These are phyloP conservation scores for Mastomys coucha DNA, from an alignment of 2,113 vertebrate genomes.

Conservation along the genomic window DNA sequence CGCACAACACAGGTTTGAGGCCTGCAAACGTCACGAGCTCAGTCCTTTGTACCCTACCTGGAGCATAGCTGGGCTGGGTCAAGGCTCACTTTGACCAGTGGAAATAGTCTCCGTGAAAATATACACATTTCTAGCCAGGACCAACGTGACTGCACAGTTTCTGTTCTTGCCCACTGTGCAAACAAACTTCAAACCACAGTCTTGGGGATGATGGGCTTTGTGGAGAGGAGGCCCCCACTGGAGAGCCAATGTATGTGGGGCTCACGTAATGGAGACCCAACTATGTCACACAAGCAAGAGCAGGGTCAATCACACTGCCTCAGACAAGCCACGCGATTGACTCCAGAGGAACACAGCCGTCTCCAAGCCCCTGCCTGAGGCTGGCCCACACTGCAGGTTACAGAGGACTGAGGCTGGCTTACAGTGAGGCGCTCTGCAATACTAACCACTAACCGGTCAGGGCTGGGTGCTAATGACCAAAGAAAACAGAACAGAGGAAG, in stretches of 20 bases:
- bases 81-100: not conserved
- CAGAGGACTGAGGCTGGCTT: too few relatives aligned
- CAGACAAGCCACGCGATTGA: not conserved
- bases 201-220: not conserved
- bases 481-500: not conserved
- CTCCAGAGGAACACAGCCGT: not conserved
- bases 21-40: not conserved
- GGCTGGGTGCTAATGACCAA: not conserved
- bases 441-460: not conserved
- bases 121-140: not conserved
- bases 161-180: not conserved
- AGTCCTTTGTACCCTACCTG: not conserved
- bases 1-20: not conserved
- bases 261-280: too few relatives aligned
- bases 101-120: not conserved
- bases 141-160: not conserved
- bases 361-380: not conserved
- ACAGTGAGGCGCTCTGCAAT: not conserved
- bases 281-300: not conserved
- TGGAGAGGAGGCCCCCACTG: not conserved
- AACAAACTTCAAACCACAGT: not conserved
- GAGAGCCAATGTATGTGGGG: too few relatives aligned
- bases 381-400: not conserved
- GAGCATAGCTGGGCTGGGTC: not conserved
- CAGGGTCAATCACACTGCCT: not conserved